Conservation (phyloP, 2,888 invertebrate species). For the Diadromus collaris region DNA sequence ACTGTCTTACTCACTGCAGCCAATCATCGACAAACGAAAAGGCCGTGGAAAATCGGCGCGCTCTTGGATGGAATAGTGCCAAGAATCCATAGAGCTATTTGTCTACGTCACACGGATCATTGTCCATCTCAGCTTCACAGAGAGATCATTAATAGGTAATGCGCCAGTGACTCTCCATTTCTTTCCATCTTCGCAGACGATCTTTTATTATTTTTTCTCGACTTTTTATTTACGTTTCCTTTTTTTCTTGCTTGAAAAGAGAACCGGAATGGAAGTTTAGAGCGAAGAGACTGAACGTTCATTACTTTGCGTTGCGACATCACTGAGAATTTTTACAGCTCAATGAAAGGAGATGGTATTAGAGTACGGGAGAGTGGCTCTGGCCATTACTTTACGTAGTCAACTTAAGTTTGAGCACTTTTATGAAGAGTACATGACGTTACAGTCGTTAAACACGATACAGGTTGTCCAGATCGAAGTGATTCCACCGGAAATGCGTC, state of each 20-base stretch:
- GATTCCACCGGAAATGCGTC: constrained; percentile 3
- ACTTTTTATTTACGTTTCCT: neutral
- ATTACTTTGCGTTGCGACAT: neutral
- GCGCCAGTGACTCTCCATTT: constrained; percentile 28
- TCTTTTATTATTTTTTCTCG: neutral
- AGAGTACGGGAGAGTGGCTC: neutral
- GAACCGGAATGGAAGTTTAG: neutral
- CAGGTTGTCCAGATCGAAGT: neutral
- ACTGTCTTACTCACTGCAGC: constrained; percentile 30
- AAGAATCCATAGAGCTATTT: constrained; percentile 37
- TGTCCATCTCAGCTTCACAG: constrained; percentile 27
- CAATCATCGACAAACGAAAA: constrained; percentile 35
- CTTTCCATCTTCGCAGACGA: neutral
- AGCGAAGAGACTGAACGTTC: neutral
- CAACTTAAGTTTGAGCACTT: constrained; percentile 4
- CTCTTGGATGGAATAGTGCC: constrained; percentile 45
- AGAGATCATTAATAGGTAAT: constrained; percentile 24
- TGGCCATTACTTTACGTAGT: neutral
- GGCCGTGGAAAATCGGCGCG: constrained; percentile 1
- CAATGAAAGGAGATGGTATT: neutral
- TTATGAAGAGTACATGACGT: constrained; percentile 9
- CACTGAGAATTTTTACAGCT: neutral
- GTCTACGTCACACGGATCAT: constrained; percentile 44
- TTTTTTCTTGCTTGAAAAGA: constrained; percentile 26
- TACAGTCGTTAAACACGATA: constrained; percentile 12